A percentile compares a stretch with the other conserved stretches of the same genome.
phyloP scores from a whole-genome alignment of 2,113 vertebrate species.

The Sapayoa aenigma region DNA sequence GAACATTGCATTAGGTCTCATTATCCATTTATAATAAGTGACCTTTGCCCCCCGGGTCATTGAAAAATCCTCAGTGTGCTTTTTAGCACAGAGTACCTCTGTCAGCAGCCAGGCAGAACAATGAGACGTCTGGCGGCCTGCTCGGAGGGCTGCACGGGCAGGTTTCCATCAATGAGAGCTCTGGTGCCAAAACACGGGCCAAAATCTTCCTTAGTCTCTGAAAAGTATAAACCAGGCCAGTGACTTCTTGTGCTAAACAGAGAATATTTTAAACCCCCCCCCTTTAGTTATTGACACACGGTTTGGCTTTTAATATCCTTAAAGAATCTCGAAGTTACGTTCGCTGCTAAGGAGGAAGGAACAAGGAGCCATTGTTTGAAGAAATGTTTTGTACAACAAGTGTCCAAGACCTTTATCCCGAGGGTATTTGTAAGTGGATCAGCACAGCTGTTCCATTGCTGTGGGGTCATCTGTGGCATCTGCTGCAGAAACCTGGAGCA shows the following conservation, averaged over 20 bases:
- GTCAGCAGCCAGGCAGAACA: constrained; percentile 75
- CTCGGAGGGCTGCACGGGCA: constrained; percentile 38
- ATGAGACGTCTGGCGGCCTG: constrained; percentile 67
- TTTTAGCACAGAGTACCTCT: constrained; percentile 80
- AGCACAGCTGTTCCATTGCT: constrained; percentile 61
- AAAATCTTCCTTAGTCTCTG: constrained; percentile 30
- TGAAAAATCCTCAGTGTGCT: constrained; percentile 77
- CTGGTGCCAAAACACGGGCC: constrained; percentile 48
- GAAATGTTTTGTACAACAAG: constrained; percentile 40
- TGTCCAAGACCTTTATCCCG: constrained; percentile 59
- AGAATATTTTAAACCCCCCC: neutral
- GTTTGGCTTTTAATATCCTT: neutral
- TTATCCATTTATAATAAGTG: constrained; percentile 87
- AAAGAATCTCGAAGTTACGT: neutral
- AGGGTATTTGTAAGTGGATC: constrained; percentile 55
- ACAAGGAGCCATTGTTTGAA: constrained; percentile 49
- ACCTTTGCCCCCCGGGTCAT: constrained; percentile 81
- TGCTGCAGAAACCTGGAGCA: constrained; percentile 56
- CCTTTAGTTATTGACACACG: neutral
- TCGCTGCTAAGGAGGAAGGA: neutral
- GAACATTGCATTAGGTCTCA: constrained; percentile 85
- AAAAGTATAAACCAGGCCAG: neutral
- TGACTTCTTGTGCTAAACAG: neutral
- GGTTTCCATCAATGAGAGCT: constrained; percentile 58
- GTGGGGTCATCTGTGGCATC: constrained; percentile 67